Conservation (phyloP, 2,797 vertebrate genomes). For the Sebastes minor region DNA sequence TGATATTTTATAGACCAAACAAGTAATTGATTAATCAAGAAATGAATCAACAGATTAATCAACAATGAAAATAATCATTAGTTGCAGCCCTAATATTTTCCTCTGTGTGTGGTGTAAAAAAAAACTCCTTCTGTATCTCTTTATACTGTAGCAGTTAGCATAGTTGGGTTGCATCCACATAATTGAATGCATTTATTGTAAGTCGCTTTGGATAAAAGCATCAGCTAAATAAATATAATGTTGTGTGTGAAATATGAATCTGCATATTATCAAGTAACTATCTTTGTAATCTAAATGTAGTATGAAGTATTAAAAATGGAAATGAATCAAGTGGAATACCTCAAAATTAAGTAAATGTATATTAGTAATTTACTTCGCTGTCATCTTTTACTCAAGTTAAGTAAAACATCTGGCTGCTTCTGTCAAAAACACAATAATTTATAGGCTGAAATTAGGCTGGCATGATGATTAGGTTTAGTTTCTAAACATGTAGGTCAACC, state of each 20-base stretch:
- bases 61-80: no score
- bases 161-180: not conserved
- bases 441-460: not conserved
- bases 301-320: not conserved
- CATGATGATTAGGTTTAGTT: not conserved
- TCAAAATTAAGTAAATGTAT: not conserved
- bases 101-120: no score
- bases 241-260: not conserved
- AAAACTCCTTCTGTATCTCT: no score
- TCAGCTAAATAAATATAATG: not conserved
- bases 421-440: not conserved
- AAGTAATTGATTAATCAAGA: no score
- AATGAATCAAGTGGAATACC: not conserved
- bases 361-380: not conserved
- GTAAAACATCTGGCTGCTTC: not conserved
- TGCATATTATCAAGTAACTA: not conserved
- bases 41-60: no score
- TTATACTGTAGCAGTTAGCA: no score
- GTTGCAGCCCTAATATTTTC: no score
- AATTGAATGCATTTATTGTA: not conserved
- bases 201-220: not conserved
- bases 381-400: not conserved
- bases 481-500: slow-evolving; percentile 5
- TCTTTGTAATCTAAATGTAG: not conserved
- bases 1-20: no score